Conservation (phyloP, 2,888 invertebrate species). For the Anticlea derivata region DNA sequence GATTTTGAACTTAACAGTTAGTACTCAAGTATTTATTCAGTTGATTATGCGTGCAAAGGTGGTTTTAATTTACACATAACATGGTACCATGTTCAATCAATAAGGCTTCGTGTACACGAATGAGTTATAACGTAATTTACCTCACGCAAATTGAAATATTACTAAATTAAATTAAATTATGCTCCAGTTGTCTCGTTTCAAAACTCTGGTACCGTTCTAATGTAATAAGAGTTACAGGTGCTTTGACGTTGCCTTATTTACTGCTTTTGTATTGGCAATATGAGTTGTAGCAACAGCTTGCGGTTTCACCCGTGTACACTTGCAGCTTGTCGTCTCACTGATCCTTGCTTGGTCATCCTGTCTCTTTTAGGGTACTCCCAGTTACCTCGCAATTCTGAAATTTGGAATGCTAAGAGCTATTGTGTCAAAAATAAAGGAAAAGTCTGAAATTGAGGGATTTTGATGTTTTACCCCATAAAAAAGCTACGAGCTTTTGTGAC, state of each 20-base stretch:
- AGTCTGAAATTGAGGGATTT: too few species aligned
- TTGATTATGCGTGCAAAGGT: constrained; percentile 66
- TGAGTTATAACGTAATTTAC: constrained; percentile 34
- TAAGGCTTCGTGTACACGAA: constrained; percentile 39
- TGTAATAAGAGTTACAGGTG: constrained; percentile 22
- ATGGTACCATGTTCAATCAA: constrained; percentile 46
- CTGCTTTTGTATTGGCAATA: constrained; percentile 11
- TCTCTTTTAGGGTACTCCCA: too few species aligned
- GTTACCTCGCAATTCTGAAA: too few species aligned
- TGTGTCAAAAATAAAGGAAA: too few species aligned
- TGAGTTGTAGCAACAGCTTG: neutral
- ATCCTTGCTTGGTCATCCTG: too few species aligned
- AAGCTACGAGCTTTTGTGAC: too few species aligned
- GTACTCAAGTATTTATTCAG: constrained; percentile 54
- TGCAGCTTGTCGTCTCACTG: too few species aligned
- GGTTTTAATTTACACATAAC: constrained; percentile 70
- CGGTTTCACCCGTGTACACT: too few species aligned
- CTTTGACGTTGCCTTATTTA: constrained; percentile 20
- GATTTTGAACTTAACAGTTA: constrained; percentile 38
- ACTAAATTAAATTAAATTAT: constrained; percentile 32
- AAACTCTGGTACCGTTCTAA: constrained; percentile 21
- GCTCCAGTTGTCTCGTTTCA: constrained; percentile 29
- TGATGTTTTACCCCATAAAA: too few species aligned
- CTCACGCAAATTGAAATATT: constrained; percentile 36
- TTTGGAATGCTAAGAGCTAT: too few species aligned